These are phyloP conservation scores for Eristalis intricaria DNA, from an alignment of 2,888 invertebrate species.

Conservation along the genomic window DNA sequence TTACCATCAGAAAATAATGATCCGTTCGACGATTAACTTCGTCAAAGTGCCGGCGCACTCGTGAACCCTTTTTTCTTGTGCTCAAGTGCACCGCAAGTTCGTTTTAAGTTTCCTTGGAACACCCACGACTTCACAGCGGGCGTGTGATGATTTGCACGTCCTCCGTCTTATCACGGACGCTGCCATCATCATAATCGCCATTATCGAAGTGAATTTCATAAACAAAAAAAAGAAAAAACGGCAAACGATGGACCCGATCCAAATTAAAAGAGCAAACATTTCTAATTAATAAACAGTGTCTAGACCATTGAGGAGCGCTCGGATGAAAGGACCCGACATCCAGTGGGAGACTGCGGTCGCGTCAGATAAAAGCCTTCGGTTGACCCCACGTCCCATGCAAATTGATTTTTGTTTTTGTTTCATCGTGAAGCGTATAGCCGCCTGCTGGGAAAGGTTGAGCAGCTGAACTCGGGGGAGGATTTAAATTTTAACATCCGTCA, in stretches of 20 bases:
- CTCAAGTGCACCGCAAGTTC: background rate
- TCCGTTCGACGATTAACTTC: background rate
- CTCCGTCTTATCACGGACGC: background rate
- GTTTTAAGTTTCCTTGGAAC: background rate
- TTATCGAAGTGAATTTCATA: background rate
- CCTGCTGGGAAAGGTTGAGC: background rate
- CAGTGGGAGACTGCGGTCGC: conserved; percentile 5
- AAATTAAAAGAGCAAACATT: conserved; percentile 53
- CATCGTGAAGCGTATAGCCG: background rate
- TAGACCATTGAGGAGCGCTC: conserved; percentile 32
- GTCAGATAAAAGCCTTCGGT: conserved; percentile 3
- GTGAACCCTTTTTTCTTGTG: background rate
- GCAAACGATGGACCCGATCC: conserved; percentile 6
- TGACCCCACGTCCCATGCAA: background rate
- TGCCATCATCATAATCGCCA: background rate
- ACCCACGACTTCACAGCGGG: background rate
- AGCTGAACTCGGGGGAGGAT: conserved; percentile 2
- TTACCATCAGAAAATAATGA: background rate
- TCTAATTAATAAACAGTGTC: conserved; percentile 56
- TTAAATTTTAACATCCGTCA: conserved; percentile 34
- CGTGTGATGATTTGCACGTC: background rate
- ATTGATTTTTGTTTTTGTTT: conserved; percentile 4
- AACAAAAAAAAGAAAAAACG: background rate
- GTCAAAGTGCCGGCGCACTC: background rate
- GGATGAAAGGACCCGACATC: background rate